Conservation (phyloP, 2,888 invertebrate species). For the Tetanocera ferruginea region DNA sequence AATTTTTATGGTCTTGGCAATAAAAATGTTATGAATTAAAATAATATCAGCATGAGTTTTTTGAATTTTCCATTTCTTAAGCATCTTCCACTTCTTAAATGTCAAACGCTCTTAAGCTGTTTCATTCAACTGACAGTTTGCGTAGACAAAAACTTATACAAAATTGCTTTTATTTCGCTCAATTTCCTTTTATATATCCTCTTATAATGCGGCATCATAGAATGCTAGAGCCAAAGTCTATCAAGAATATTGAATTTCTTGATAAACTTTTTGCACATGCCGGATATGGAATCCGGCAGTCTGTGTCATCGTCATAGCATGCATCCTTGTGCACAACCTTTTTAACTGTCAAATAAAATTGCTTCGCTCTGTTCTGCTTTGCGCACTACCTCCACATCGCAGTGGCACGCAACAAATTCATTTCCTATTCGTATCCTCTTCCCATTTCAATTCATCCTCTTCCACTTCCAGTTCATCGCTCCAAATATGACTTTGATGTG, state of each 20-base stretch:
- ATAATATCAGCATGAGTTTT: too few species aligned
- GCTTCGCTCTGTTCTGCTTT: background rate
- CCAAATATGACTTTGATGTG: conserved; percentile 26
- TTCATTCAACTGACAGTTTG: background rate
- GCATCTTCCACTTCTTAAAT: background rate
- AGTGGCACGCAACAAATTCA: conserved; percentile 31
- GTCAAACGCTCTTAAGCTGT: background rate
- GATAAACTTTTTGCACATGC: conserved; percentile 34
- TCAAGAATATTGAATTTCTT: conserved; percentile 33
- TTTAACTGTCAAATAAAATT: conserved; percentile 21
- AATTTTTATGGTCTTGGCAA: too few species aligned
- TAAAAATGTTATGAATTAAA: too few species aligned
- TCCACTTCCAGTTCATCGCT: background rate
- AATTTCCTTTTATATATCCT: conserved; percentile 7
- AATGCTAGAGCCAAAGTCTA: background rate
- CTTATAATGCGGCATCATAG: background rate
- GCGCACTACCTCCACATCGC: background rate
- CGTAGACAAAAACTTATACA: background rate
- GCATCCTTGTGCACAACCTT: conserved; percentile 26
- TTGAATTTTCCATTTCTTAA: too few species aligned
- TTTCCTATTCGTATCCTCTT: conserved; percentile 33
- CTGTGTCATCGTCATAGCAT: conserved; percentile 8
- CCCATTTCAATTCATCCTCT: conserved; percentile 5
- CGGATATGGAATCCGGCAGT: conserved; percentile 26
- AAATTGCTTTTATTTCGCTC: conserved; percentile 3